Percentiles rank a stretch among this genome's conserved stretches.
Evolutionary conservation across 2,797 vertebrate genomes (phyloP).

Genomic region (Rhinogobio ventralis): DNA sequence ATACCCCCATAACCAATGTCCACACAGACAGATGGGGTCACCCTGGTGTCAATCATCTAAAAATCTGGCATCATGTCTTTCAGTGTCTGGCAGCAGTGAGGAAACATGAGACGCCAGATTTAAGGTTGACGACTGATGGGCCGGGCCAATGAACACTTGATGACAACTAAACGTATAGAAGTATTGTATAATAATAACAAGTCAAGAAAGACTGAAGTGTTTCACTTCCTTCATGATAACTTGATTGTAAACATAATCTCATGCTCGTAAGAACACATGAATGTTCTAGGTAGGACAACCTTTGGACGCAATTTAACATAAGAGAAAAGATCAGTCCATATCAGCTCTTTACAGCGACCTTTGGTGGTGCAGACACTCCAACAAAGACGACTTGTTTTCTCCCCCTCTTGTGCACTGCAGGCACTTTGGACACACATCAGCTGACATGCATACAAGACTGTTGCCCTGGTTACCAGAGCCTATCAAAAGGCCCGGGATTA

Average conservation of each 20-base stretch:
- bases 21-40: conserved; percentile 53
- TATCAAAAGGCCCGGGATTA: conserved; percentile 73
- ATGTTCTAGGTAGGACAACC: conserved; percentile 18
- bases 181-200: conserved; percentile 49
- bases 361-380: conserved; percentile 57
- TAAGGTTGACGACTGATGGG: conserved; percentile 74
- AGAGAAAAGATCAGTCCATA: not conserved
- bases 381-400: conserved; percentile 61
- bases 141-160: conserved; percentile 68
- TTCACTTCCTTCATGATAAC: not conserved
- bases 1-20: not conserved
- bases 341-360: conserved; percentile 63
- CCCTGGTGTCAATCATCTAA: conserved; percentile 65
- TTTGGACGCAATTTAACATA: conserved; percentile 38
- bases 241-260: not conserved
- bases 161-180: conserved; percentile 59
- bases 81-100: conserved; percentile 71
- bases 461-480: conserved; percentile 77
- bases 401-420: conserved; percentile 65
- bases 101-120: conserved; percentile 78
- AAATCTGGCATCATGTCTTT: conserved; percentile 77
- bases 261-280: not conserved
- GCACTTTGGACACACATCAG: conserved; percentile 64
- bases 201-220: not conserved
- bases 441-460: conserved; percentile 64